phyloP scores from a whole-genome alignment of 2,888 invertebrate species.

The Argyra leucocephala region DNA sequence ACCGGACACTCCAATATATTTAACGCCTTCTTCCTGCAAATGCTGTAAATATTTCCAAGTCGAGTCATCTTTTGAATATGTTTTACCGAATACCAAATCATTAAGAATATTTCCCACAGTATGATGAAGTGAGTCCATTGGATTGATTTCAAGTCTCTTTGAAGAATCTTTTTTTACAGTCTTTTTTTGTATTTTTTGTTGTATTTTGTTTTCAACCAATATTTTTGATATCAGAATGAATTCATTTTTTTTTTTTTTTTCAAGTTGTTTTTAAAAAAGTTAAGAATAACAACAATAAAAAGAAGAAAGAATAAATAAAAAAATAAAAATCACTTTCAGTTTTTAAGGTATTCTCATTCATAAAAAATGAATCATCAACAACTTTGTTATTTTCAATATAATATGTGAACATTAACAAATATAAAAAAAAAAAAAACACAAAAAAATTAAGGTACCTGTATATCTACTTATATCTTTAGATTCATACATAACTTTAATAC shows the following conservation, averaged over 20 bases:
- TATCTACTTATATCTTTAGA: not conserved
- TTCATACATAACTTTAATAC: not conserved
- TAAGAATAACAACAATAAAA: not conserved
- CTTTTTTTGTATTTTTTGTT: conserved; percentile 13
- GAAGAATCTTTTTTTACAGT: conserved; percentile 27
- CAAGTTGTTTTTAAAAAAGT: not conserved
- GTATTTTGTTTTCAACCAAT: not conserved
- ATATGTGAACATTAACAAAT: too few species aligned
- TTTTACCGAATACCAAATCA: conserved; percentile 65
- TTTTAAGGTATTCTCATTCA: conserved; percentile 3
- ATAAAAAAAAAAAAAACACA: too few species aligned
- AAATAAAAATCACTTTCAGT: conserved; percentile 12
- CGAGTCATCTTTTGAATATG: conserved; percentile 57
- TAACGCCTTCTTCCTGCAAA: conserved; percentile 74
- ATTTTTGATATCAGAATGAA: too few species aligned
- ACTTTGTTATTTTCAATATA: not conserved
- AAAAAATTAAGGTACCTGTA: not conserved
- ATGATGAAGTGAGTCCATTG: conserved; percentile 45
- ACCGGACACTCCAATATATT: conserved; percentile 72
- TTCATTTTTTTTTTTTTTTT: too few species aligned
- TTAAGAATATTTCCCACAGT: conserved; percentile 69
- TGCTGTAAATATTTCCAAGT: conserved; percentile 69
- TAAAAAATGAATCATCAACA: not conserved
- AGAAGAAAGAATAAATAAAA: conserved; percentile 16
- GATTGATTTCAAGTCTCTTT: conserved; percentile 37